Conservation (phyloP, 2,888 invertebrate genomes). For the Agriotes lineatus region DNA sequence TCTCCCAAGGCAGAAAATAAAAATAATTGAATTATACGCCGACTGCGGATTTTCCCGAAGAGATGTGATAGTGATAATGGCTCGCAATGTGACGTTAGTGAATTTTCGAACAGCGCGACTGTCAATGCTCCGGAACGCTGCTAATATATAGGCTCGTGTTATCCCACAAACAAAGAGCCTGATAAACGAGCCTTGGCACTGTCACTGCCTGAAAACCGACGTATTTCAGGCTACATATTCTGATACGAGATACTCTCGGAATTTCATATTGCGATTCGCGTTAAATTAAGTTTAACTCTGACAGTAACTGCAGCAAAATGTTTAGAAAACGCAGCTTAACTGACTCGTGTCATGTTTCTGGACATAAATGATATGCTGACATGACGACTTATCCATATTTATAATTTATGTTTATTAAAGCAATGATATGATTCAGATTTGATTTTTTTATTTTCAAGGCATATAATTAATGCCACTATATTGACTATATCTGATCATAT, state of each 20-base stretch:
- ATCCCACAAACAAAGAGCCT: constrained; percentile 38
- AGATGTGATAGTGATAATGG: constrained; percentile 35
- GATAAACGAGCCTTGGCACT: constrained; percentile 40
- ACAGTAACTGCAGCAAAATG: constrained; percentile 9
- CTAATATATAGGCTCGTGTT: constrained; percentile 37
- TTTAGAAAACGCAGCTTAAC: neutral
- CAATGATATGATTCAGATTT: no score
- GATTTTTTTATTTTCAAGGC: no score
- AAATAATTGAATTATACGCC: constrained; percentile 31
- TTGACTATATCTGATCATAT: no score
- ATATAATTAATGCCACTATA: no score
- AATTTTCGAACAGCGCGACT: constrained; percentile 35
- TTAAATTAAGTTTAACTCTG: constrained; percentile 28
- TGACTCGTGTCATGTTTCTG: neutral
- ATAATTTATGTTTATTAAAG: no score
- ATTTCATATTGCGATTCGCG: constrained; percentile 27
- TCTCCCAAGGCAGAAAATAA: constrained; percentile 18
- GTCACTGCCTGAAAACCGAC: constrained; percentile 33
- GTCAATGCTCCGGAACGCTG: constrained; percentile 34
- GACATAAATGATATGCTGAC: no score
- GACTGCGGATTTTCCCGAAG: constrained; percentile 28
- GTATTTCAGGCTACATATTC: constrained; percentile 19
- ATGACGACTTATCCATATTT: no score
- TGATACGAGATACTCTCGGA: constrained; percentile 24
- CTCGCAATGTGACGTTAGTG: constrained; percentile 35